Conservation (phyloP, 2,797 vertebrate species). For the Sphenopsis melanotis region DNA sequence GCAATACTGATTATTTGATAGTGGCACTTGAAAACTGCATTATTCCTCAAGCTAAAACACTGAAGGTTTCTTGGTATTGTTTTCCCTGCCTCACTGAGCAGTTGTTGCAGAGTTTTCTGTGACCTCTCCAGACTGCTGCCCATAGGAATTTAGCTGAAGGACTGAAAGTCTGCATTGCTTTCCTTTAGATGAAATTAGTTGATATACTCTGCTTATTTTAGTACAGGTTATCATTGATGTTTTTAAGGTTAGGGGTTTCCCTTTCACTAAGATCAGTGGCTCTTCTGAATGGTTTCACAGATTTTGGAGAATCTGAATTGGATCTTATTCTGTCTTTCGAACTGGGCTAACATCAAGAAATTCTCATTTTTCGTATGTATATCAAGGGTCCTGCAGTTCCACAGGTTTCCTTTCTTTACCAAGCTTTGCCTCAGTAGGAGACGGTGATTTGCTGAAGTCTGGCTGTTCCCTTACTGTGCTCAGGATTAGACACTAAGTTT, state of each 20-base stretch:
- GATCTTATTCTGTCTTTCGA: neutral
- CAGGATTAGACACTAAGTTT: neutral
- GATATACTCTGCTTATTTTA: neutral
- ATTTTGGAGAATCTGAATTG: neutral
- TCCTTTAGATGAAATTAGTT: neutral
- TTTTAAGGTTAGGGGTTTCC: neutral
- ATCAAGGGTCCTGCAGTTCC: neutral
- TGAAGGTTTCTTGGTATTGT: neutral
- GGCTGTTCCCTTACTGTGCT: neutral
- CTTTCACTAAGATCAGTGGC: neutral
- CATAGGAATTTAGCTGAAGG: neutral
- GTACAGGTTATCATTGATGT: accelerated
- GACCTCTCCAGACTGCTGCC: neutral
- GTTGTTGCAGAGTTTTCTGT: neutral
- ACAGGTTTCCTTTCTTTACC: neutral
- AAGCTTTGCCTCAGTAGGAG: neutral
- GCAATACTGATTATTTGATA: slow-evolving; percentile 28
- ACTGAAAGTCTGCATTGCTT: neutral
- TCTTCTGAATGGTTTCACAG: neutral
- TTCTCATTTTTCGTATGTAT: neutral
- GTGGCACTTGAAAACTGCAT: neutral
- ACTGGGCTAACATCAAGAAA: neutral
- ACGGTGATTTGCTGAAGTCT: neutral
- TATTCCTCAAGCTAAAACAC: neutral
- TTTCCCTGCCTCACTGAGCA: neutral